A percentile compares a stretch with the other conserved stretches of the same genome.
Conservation (phyloP, 1,140 invertebrate genomes). For the Drosophila tristis region DNA sequence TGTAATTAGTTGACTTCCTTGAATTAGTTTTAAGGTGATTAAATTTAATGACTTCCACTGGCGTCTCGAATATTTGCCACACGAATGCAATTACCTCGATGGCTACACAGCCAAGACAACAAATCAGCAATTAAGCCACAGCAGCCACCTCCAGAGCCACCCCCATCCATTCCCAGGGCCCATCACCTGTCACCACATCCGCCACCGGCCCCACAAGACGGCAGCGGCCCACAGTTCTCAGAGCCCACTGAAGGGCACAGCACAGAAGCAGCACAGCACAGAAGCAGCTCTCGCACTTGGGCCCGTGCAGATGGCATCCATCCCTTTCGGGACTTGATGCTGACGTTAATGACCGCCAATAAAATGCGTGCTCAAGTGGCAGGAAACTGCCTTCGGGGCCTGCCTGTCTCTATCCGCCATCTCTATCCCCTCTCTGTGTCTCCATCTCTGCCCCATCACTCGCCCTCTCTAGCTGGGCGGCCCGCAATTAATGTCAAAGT, state of each 20-base stretch:
- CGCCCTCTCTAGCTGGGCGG: not conserved
- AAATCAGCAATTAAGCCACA: constrained; percentile 62
- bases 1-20: constrained; percentile 36
- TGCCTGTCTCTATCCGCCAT: not conserved
- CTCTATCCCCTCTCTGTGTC: not conserved
- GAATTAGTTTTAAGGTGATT: constrained; percentile 62
- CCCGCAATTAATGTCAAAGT: constrained; percentile 79
- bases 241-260: too few relatives aligned
- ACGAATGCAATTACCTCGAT: constrained; percentile 59
- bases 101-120: constrained; percentile 51
- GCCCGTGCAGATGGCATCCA: not conserved
- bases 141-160: constrained; percentile 3
- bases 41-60: constrained; percentile 51
- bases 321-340: constrained; percentile 36
- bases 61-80: constrained; percentile 57
- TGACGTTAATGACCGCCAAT: constrained; percentile 81
- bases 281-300: too few relatives aligned
- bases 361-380: constrained; percentile 79
- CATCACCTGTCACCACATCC: constrained; percentile 55
- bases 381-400: constrained; percentile 51
- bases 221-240: too few relatives aligned
- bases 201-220: not conserved
- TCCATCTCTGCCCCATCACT: not conserved
- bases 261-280: too few relatives aligned
- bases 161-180: constrained; percentile 13